Base-by-base conservation (phyloP, 1,140 invertebrate genomes). In the Drosophila biarmipes region DNA sequence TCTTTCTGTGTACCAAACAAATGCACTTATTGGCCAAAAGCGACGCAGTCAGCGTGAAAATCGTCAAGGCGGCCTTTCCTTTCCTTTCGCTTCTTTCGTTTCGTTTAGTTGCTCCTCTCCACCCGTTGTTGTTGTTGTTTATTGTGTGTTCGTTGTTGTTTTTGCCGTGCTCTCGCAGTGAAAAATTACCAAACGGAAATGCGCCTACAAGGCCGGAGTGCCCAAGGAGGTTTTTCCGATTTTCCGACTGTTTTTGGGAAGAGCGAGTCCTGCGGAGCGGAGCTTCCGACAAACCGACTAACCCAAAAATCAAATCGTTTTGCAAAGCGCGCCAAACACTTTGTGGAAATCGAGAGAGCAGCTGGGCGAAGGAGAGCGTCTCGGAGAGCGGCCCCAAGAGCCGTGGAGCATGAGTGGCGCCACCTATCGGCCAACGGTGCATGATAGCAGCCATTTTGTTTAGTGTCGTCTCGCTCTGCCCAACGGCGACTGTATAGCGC, bases 371-470 rank as follows among this genome's bases (percentile, higher is more conserved):
- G 11, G 40, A 79, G 52, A 48, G 51, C 51, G 43, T 0, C 0
- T 12, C 45, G n/a, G 55, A 34, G 71, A 79, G 75, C 62, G 61
- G 57, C 84, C 43, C 54, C 54, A 59, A 67, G 67, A 58, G 48
- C 67, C 61, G 63, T 66, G 45, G 45, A 64, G 73, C 42, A 35
- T 10, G 24, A 7, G 19, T 84, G 80, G 90, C 90, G 90, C 90
- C 90, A 91, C 84, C 90, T 91, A 79, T 43, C 73, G 90, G 52
- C 55, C 38, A 73, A 43, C 35, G 64, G 48, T 54, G 42, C 45
- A 85, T 91, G 90, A 91, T 82, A 91, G 84, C 90, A 91, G 90
- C 90, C 90, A 91, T 91, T 91, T 91, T 91, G 90, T 91, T 91
- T 91, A 68, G 62, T 57, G 45, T 51, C 40, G 34, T 82, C 82